Conservation (phyloP, 2,797 vertebrate species). For the Trichosurus vulpecula region DNA sequence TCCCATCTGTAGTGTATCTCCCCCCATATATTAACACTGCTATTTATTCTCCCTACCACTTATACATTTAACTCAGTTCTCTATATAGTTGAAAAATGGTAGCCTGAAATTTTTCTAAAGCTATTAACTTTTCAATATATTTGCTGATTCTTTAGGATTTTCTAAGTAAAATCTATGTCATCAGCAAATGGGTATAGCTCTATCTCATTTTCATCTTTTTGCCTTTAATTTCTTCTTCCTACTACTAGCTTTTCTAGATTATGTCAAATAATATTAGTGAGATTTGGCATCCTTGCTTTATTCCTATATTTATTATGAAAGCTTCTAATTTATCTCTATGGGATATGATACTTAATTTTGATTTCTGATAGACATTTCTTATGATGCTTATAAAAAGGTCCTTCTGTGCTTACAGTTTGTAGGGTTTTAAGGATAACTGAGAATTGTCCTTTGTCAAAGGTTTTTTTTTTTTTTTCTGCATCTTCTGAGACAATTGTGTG, state of each 20-base stretch:
- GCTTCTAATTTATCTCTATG: not conserved
- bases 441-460: not conserved
- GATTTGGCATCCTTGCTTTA: not conserved
- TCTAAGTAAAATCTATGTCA: no score
- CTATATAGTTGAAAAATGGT: no score
- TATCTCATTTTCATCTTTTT: not conserved
- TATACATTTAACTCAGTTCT: no score
- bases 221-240: not conserved
- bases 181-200: no score
- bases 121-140: no score
- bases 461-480: not conserved
- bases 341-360: not conserved
- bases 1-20: no score
- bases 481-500: not conserved
- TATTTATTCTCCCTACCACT: not conserved
- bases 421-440: not conserved
- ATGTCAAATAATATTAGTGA: not conserved
- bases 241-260: not conserved
- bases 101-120: no score
- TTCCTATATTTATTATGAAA: not conserved
- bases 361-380: not conserved
- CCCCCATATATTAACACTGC: not conserved
- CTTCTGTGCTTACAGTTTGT: not conserved
- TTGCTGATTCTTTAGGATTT: no score
- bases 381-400: not conserved